Percentiles rank a stretch among this genome's conserved stretches.
Evolutionary conservation across 2,888 invertebrate genomes (phyloP).

Genomic region (Harpagoxenus sublaevis): DNA sequence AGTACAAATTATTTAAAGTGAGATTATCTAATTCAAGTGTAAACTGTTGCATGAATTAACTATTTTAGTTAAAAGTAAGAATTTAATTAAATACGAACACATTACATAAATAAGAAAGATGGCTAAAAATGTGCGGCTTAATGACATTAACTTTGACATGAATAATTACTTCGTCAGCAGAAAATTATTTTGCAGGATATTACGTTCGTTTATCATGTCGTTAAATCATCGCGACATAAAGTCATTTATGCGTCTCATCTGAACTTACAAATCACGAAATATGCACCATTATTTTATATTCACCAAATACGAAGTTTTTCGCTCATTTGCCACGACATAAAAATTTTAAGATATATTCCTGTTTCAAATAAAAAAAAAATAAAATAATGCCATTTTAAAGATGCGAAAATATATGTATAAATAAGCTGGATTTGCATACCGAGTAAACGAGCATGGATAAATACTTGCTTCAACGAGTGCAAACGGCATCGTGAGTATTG

Average conservation of each 20-base stretch:
- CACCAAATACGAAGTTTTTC: not conserved
- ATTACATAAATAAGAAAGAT: not conserved
- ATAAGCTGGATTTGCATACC: not conserved
- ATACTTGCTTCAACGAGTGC: not conserved
- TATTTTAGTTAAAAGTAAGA: too few relatives aligned
- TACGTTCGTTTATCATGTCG: not conserved
- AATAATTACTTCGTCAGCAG: slow-evolving; percentile 15
- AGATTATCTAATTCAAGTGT: not conserved
- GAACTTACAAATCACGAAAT: slow-evolving; percentile 27
- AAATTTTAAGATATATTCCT: not conserved
- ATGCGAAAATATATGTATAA: not conserved
- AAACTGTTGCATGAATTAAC: too few relatives aligned
- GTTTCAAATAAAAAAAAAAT: not conserved
- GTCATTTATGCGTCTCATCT: not conserved
- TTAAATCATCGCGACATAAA: not conserved
- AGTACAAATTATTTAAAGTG: not conserved
- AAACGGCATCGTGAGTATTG: not conserved
- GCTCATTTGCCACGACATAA: not conserved
- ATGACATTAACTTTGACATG: not conserved
- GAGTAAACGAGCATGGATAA: not conserved
- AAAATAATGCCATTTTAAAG: not conserved
- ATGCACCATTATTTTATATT: not conserved
- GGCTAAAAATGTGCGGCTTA: not conserved
- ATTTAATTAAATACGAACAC: too few relatives aligned
- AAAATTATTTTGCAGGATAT: not conserved